Evolutionary conservation across 2,113 vertebrate genomes (phyloP).

Genomic region (Reinhardtius hippoglossoides): DNA sequence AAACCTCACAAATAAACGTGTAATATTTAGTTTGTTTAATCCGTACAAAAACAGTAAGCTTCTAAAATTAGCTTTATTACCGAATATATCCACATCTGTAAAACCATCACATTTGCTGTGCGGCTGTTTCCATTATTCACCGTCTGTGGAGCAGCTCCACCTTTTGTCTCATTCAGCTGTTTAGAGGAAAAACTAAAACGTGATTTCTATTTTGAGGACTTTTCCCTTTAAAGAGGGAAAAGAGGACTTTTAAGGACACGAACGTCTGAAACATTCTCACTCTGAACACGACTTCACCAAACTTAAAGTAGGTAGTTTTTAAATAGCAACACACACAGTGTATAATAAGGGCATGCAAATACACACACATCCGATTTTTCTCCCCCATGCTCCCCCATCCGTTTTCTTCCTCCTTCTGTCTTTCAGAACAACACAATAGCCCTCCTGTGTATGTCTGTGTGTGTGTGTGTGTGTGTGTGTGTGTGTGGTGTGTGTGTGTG

Average conservation of each 20-base stretch:
- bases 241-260: slow-evolving; percentile 4
- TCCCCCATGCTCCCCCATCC: slow-evolving; percentile 34
- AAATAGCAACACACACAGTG: slow-evolving; percentile 14
- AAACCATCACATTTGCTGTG: background rate
- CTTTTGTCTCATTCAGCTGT: slow-evolving; percentile 12
- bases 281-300: background rate
- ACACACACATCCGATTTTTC: slow-evolving; percentile 22
- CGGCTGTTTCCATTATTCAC: background rate
- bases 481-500: slow-evolving; percentile 58
- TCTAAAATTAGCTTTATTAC: background rate
- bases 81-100: slow-evolving; percentile 16
- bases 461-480: slow-evolving; percentile 46
- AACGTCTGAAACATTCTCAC: background rate
- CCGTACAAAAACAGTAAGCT: too few species aligned
- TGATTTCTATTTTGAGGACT: slow-evolving; percentile 17
- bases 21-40: too few species aligned
- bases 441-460: slow-evolving; percentile 60
- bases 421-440: slow-evolving; percentile 66
- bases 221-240: slow-evolving; percentile 20
- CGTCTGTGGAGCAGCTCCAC: slow-evolving; percentile 5
- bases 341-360: background rate
- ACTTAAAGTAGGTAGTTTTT: background rate
- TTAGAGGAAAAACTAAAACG: background rate
- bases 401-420: slow-evolving; percentile 18
- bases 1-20: too few species aligned